Evolutionary conservation across 2,888 invertebrate genomes (phyloP), one percentile per base, ranked within the genome.

Genomic region (Drosophila flavopinicola): DNA sequence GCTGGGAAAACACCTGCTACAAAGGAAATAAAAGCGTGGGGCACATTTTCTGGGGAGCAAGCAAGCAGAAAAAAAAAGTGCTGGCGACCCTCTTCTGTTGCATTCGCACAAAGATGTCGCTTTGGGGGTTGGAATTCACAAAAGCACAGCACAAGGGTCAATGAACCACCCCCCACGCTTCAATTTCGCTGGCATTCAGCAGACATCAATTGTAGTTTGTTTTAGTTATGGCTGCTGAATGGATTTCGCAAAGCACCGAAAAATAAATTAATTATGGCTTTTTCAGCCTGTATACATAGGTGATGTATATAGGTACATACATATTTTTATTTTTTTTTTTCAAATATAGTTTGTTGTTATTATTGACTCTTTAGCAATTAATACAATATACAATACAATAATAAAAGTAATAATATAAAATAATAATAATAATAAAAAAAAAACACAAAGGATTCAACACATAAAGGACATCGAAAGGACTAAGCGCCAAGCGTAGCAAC

Each of bases 231-330:
- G 39, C 33, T 73, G 35, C 32, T 37, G 20, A 33, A 44, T 56
- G 44, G 32, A 57, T 57, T 68, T 35, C 41, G 48, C 44, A 45
- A 25, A 74, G 69, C 48, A 37, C 32, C 61, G n/a, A 74, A 71
- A 74, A 71, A 71, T 63, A 74, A 71, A 74, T 68, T 61, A 58
- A 41, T 58, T 68, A 74, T 74, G 45, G 61, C 68, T 42, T 60
- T 58, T 54, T 57, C 49, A 49, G 51, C 35, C 61, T 67, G 48
- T 37, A 48, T 33, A 56, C 39, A 66, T 30, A 45, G n/a, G n/a
- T n/a, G n/a, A n/a, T n/a, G n/a, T 59, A 24, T n/a, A 30, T 37
- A 37, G 7, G 17, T 15, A 37, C 10, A 29, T 38, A 24, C 20
- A 45, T 33, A 44, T 9, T 38, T 20, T 39, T 47, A 51, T 38